Evolutionary conservation across 2,797 vertebrate genomes (phyloP).

Genomic region (Mus minutoides): DNA sequence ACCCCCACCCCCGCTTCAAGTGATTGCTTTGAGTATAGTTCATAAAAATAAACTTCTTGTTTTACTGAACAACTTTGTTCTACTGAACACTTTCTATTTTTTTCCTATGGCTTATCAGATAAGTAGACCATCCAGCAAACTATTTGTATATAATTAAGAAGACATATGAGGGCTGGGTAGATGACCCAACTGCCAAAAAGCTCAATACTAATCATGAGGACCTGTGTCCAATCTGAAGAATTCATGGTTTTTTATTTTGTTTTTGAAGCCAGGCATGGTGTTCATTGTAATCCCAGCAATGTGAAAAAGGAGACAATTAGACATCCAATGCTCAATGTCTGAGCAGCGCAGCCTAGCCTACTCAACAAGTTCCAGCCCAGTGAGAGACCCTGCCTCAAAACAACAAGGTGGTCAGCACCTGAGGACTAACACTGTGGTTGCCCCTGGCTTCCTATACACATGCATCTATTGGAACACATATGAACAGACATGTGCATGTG

Average conservation of each 20-base stretch:
- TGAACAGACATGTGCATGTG: not conserved
- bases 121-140: not conserved
- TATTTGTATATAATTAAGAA: not conserved
- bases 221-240: not conserved
- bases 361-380: not conserved
- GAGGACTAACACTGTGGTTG: not conserved
- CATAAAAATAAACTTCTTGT: constrained; percentile 7
- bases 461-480: not conserved
- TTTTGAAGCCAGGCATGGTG: not conserved
- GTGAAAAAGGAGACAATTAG: not conserved
- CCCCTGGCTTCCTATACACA: not conserved
- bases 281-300: not conserved
- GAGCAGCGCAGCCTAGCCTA: not conserved
- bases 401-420: not conserved
- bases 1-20: not conserved
- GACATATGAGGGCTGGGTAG: not conserved
- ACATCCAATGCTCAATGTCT: not conserved
- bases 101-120: not conserved
- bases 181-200: not conserved
- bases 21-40: not conserved
- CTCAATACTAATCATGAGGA: not conserved
- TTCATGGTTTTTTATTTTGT: not conserved
- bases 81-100: not conserved
- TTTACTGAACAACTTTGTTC: not conserved
- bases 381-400: not conserved